Conservation (phyloP, 2,888 invertebrate genomes). For the Amorpha juglandis region DNA sequence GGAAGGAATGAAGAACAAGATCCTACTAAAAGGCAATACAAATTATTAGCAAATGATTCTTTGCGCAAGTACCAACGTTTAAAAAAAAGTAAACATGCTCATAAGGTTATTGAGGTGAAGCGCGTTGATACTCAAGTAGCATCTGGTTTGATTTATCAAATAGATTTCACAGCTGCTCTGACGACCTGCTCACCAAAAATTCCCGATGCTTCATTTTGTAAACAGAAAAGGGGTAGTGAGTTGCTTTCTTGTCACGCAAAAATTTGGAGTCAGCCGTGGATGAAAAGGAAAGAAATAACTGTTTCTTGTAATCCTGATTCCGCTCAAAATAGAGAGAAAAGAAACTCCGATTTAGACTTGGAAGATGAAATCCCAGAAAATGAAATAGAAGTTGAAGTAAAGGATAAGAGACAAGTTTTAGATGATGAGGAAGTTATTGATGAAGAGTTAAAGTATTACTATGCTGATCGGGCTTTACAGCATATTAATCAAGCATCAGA, state of each 20-base stretch:
- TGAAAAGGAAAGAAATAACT: conserved; percentile 59
- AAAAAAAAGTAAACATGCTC: conserved; percentile 37
- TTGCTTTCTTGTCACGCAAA: conserved; percentile 69
- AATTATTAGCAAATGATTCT: conserved; percentile 51
- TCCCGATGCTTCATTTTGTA: conserved; percentile 38
- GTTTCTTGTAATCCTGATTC: conserved; percentile 54
- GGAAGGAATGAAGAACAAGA: conserved; percentile 38
- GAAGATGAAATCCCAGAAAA: not conserved
- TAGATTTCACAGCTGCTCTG: conserved; percentile 54
- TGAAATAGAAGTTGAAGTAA: conserved; percentile 21
- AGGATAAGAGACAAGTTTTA: conserved; percentile 49
- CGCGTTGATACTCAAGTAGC: conserved; percentile 51
- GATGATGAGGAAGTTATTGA: conserved; percentile 60
- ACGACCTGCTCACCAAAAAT: conserved; percentile 40
- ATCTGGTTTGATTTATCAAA: conserved; percentile 53
- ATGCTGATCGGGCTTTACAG: conserved; percentile 61
- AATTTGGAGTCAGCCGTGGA: conserved; percentile 84
- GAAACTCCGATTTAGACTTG: not conserved
- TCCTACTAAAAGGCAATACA: conserved; percentile 45
- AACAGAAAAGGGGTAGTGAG: conserved; percentile 34
- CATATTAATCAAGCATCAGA: conserved; percentile 52
- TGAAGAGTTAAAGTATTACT: conserved; percentile 62
- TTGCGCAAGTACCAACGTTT: conserved; percentile 46
- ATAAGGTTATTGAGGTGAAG: conserved; percentile 52
- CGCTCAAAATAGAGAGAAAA: conserved; percentile 9